These are phyloP conservation scores for Plectropomus leopardus DNA, from an alignment of 2,113 vertebrate species.

Conservation along the genomic window DNA sequence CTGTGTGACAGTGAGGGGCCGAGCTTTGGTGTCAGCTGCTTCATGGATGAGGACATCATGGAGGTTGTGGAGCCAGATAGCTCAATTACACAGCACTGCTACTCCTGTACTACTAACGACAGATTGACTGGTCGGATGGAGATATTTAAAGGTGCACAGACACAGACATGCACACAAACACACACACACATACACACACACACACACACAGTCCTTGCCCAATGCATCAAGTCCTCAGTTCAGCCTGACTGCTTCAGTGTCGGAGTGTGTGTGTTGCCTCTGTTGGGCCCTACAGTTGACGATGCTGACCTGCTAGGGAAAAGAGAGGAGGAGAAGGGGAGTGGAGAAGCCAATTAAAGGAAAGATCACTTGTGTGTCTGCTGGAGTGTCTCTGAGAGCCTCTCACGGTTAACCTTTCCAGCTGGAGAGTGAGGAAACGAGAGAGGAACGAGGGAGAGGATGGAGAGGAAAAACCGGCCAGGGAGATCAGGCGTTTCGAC, in stretches of 20 bases:
- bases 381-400: conserved; percentile 83
- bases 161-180: conserved; percentile 37
- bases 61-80: conserved; percentile 70
- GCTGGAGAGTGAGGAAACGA: conserved; percentile 78
- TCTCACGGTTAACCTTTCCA: conserved; percentile 84
- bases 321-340: conserved; percentile 72
- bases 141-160: conserved; percentile 70
- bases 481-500: conserved; percentile 82
- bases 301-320: conserved; percentile 78
- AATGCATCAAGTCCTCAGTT: conserved; percentile 71
- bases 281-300: conserved; percentile 76
- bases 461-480: conserved; percentile 72
- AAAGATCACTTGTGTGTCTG: conserved; percentile 85
- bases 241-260: conserved; percentile 65
- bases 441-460: conserved; percentile 78
- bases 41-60: conserved; percentile 76
- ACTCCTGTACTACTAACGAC: conserved; percentile 72
- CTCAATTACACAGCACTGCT: conserved; percentile 75
- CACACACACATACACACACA: conserved; percentile 42
- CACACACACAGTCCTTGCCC: conserved; percentile 45
- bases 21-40: conserved; percentile 65
- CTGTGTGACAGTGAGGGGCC: conserved; percentile 59
- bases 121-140: conserved; percentile 69
- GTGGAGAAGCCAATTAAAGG: conserved; percentile 87
- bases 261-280: conserved; percentile 57